Evolutionary conservation across 2,113 vertebrate species (phyloP), one percentile per base, ranked within the genome.

Genomic region (Cyanistes caeruleus): DNA sequence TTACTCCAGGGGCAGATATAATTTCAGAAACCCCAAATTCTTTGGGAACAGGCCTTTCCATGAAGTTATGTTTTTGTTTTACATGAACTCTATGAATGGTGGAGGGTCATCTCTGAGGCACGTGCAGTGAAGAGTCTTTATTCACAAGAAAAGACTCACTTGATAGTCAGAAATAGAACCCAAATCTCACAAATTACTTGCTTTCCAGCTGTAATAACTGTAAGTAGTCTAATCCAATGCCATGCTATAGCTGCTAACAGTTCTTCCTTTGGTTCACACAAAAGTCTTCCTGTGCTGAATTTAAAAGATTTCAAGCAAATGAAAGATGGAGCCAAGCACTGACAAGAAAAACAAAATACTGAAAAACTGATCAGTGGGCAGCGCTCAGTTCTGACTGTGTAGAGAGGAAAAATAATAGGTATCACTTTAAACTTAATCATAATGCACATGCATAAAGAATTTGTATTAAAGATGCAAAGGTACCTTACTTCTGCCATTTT

Each of bases 151-250:
- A 81, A 90, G 55, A 35, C 30, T 75, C 60, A 68, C 52, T 94
- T 19, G 2, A 30, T 41, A 82, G 62, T 65, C 58, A 86, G 70
- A 95, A 87, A 95, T 16, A 82, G 77, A 94, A 87, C 48, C 16
- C 63, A 88, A 62, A 46, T 69, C 70, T 85, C 89, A 91, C 62
- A 30, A 77, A 63, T 80, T 78, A 80, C 72, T 82, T 90, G 55
- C 67, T 91, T 90, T 90, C 74, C 84, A 96, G 68, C 82, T 95
- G 75, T 86, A 93, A 83, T 77, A 96, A 91, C 84, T 73, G 3
- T 48, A 76, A 85, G 67, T 53, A 83, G 55, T 15, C 46, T 70
- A 82, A 83, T 65, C 70, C 59, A 77, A 39, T 65, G 76, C 56
- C 37, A 78, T 2, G 1, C 56, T 87, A 62, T 65, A 65, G 67